Evolutionary conservation across 2,113 vertebrate species (phyloP).

Genomic region (Capra hircus): DNA sequence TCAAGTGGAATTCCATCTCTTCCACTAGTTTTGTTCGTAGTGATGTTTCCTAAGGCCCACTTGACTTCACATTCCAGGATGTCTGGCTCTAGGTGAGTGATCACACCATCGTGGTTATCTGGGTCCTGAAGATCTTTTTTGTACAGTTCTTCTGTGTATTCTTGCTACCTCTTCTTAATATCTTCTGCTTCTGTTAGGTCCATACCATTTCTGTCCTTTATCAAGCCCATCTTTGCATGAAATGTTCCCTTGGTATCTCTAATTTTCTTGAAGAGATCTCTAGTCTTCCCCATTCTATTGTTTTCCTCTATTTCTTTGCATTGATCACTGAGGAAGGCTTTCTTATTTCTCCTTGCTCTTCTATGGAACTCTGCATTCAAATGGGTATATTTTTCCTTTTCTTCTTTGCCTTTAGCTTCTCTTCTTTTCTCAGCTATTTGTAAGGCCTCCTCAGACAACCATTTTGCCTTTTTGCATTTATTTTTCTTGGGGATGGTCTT

Average conservation of each 20-base stretch:
- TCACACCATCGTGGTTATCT: neutral
- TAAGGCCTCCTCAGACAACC: neutral
- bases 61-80: neutral
- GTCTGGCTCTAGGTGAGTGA: neutral
- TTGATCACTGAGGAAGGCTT: neutral
- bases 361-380: neutral
- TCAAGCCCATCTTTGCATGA: neutral
- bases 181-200: neutral
- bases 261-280: neutral
- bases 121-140: neutral
- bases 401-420: neutral
- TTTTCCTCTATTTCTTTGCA: neutral
- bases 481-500: neutral
- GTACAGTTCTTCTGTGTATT: neutral
- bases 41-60: neutral
- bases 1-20: neutral
- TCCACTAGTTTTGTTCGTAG: neutral
- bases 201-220: neutral
- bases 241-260: neutral
- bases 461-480: neutral
- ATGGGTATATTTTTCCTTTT: neutral
- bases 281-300: neutral
- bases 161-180: neutral
- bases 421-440: neutral
- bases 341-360: neutral